Evolutionary conservation across 2,113 vertebrate genomes (phyloP), one percentile per base, ranked within the genome.

Genomic region (Macaca mulatta): DNA sequence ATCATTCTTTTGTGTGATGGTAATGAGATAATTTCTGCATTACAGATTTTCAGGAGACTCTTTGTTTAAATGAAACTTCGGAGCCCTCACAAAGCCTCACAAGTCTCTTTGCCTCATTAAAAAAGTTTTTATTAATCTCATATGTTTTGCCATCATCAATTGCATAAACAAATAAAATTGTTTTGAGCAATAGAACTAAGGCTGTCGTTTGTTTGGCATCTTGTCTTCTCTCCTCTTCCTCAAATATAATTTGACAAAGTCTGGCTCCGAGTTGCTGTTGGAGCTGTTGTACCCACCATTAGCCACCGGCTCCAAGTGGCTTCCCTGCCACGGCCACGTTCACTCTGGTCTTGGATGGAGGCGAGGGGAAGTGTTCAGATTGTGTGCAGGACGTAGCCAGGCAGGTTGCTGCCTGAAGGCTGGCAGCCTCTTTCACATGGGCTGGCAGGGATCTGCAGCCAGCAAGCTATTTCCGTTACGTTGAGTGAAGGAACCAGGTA

Each of bases 61-160:
- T 97, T 98, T 96, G 90, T 94, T 98, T 90, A 98, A 97, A 82
- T 94, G 55, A 93, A 98, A 92, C 80, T 95, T 78, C 70, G 27
- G 94, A 75, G 93, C 92, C 52, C 50, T 94, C 35, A 32, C 61
- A 59, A 91, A 97, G 74, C 90, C 57, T 6, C 64, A 86, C 55
- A 55, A 86, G 75, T 77, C 83, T 94, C 83, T 97, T 86, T 70
- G 59, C 83, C 92, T 94, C 45, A 43, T 64, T 80, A n/a, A 22
- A 45, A 82, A 45, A 91, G n/a, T 23, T 84, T 92, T 77, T 97
- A 96, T 98, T 98, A 97, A 91, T 83, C 97, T 98, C 95, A 67
- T 84, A 74, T 97, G 97, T 94, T 97, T 74, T 77, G 22, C 45
- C 97, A 80, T 97, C 89, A 90, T 90, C 89, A 97, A 16, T 92